Evolutionary conservation across 2,113 vertebrate species (phyloP).

Genomic region (Euleptes europaea): DNA sequence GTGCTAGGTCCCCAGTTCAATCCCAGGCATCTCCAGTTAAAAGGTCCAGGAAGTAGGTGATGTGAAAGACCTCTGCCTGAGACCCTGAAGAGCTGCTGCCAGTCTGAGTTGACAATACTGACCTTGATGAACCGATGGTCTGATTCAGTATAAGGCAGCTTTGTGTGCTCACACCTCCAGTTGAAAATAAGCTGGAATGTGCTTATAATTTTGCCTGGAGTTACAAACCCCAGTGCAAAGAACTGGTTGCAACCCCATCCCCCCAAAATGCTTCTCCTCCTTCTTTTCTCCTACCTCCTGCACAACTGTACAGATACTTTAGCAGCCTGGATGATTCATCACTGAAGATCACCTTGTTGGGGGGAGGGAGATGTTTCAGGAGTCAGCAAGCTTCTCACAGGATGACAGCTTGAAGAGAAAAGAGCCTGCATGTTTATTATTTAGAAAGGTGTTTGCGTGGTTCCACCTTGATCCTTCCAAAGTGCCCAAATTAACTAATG

Average conservation of each 20-base stretch:
- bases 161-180: no score
- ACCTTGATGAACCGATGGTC: no score
- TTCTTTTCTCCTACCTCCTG: conserved; percentile 21
- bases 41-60: no score
- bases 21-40: no score
- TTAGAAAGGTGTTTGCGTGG: conserved; percentile 48
- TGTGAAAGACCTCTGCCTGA: no score
- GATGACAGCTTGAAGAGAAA: conserved; percentile 32
- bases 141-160: no score
- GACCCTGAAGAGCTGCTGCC: no score
- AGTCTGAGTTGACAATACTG: no score
- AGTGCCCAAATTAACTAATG: conserved; percentile 20
- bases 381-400: conserved; percentile 39
- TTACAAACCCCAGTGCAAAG: conserved; percentile 15
- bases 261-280: conserved; percentile 22
- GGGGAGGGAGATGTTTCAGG: conserved; percentile 38
- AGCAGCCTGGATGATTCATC: conserved; percentile 55
- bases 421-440: conserved; percentile 46
- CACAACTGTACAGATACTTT: conserved; percentile 34
- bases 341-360: conserved; percentile 26
- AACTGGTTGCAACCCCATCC: conserved; percentile 12
- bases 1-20: no score
- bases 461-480: conserved; percentile 31
- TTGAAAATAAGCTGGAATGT: not conserved
- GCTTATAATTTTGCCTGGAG: not conserved